phyloP scores from a whole-genome alignment of 2,888 invertebrate species.

The Leuctra nigra region DNA sequence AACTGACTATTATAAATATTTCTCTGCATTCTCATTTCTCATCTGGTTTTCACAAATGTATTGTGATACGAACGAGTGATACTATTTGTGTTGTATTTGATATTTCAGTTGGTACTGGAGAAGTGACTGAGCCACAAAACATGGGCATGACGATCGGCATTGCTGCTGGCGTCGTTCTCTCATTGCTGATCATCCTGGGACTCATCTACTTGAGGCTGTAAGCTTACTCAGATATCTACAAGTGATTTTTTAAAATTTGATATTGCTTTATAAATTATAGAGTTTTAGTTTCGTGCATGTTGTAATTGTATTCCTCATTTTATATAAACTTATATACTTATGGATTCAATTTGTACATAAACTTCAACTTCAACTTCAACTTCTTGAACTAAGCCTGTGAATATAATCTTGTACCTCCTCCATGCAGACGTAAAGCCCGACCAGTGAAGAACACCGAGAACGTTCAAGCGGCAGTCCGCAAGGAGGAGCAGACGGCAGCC shows the following conservation, averaged over 20 bases:
- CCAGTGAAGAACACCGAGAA: conserved; percentile 86
- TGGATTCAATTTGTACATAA: no score
- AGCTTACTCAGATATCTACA: conserved; percentile 37
- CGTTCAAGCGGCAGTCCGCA: conserved; percentile 76
- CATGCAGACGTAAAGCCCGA: conserved; percentile 73
- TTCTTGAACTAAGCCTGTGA: no score
- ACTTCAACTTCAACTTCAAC: no score
- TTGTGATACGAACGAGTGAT: no score
- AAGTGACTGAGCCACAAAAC: conserved; percentile 63
- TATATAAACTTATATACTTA: no score
- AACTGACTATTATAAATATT: no score
- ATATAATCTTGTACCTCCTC: no score
- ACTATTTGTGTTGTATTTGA: no score
- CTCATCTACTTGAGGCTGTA: conserved; percentile 75
- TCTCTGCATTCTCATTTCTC: no score
- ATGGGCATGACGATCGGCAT: conserved; percentile 77
- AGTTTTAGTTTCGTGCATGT: no score
- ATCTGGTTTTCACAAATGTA: no score
- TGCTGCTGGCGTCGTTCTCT: conserved; percentile 73
- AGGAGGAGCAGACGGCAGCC: conserved; percentile 79
- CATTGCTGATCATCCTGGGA: conserved; percentile 69
- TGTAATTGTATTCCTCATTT: no score
- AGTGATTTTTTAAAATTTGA: not conserved
- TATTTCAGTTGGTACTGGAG: conserved; percentile 52
- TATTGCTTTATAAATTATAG: conserved; percentile 3